Conservation (phyloP, 2,113 vertebrate species). For the Bufo gargarizans region DNA sequence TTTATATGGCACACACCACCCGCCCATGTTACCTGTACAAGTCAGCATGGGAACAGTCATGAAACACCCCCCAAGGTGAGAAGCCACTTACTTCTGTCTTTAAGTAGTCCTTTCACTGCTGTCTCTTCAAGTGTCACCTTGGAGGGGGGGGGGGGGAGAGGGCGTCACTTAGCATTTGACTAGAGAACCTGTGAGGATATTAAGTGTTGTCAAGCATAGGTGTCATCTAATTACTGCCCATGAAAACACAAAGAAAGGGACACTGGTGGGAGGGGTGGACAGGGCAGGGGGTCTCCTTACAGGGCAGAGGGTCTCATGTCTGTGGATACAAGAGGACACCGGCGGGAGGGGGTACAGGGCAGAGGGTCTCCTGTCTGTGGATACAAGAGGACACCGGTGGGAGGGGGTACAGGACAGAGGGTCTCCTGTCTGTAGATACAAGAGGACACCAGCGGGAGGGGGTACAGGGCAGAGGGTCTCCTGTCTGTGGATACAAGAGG, state of each 20-base stretch:
- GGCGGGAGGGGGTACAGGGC: no score
- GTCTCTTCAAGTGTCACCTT: slow-evolving; percentile 17
- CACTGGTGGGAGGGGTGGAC: not conserved
- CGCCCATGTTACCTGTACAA: not conserved
- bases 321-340: not conserved
- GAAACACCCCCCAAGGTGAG: not conserved
- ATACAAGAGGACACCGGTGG: no score
- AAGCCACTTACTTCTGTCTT: slow-evolving; percentile 23
- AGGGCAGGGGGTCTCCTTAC: not conserved
- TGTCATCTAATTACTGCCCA: slow-evolving; percentile 39
- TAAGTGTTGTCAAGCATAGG: not conserved
- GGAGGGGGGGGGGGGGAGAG: not conserved
- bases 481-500: no score
- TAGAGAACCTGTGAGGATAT: slow-evolving; percentile 14
- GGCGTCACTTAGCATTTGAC: slow-evolving; percentile 40
- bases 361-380: no score
- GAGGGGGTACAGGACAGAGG: no score
- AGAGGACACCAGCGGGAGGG: no score
- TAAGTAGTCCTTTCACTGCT: slow-evolving; percentile 19
- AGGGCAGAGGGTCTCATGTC: not conserved
- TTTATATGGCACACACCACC: not conserved
- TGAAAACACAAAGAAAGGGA: slow-evolving; percentile 15
- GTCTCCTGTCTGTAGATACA: no score
- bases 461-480: no score
- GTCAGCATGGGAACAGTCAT: not conserved